Evolutionary conservation across 2,113 vertebrate species (phyloP).

Genomic region (Taurulus bubalis): DNA sequence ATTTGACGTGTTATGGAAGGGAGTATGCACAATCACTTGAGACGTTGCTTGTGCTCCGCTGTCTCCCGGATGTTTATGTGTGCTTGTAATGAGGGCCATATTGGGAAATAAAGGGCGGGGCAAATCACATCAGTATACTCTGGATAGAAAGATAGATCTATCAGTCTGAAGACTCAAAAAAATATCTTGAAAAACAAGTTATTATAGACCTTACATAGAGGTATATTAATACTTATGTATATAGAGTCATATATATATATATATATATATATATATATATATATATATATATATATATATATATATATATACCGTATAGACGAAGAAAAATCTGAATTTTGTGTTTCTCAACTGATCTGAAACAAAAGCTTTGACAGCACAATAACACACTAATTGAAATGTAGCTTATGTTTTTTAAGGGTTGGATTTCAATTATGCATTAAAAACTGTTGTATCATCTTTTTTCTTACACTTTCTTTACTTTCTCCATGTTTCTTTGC

Average conservation of each 20-base stretch:
- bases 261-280: too few relatives aligned
- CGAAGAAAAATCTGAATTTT: neutral
- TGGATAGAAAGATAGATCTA: neutral
- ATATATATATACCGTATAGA: too few relatives aligned
- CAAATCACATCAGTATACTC: neutral
- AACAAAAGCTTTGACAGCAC: neutral
- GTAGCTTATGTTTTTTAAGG: neutral
- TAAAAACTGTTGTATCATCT: neutral
- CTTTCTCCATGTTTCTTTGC: neutral
- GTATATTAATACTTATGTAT: too few relatives aligned
- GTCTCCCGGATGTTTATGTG: slow-evolving; percentile 29
- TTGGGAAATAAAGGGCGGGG: neutral
- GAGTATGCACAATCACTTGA: slow-evolving; percentile 47
- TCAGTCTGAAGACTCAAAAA: neutral
- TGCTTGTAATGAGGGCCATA: neutral
- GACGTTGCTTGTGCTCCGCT: slow-evolving; percentile 15
- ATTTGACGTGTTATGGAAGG: slow-evolving; percentile 31
- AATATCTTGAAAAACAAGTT: neutral
- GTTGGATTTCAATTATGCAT: neutral
- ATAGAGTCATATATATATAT: too few relatives aligned
- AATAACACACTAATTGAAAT: neutral
- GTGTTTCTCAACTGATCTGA: neutral
- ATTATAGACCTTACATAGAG: too few relatives aligned
- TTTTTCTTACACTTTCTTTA: neutral
- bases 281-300: too few relatives aligned